These are phyloP conservation scores for Oreochromis grahami DNA, from an alignment of 2,797 vertebrate species.

Conservation along the genomic window DNA sequence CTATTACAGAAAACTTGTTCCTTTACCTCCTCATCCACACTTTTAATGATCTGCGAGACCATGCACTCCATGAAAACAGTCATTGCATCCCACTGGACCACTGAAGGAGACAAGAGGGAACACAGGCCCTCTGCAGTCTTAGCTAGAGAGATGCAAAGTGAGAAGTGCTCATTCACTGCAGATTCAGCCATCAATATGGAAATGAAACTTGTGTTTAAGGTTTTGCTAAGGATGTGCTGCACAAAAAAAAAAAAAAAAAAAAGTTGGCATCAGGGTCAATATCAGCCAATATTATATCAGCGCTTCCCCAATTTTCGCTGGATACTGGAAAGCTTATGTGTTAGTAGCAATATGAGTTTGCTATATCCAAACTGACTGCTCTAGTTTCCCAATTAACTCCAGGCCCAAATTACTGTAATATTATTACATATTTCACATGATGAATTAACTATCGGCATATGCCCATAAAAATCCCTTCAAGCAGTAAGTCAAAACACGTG, in stretches of 20 bases:
- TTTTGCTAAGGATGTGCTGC: neutral
- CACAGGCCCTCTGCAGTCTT: conserved; percentile 83
- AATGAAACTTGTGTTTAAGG: neutral
- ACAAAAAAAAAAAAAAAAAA: neutral
- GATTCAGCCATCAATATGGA: neutral
- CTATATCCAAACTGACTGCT: neutral
- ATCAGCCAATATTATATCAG: neutral
- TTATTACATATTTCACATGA: neutral
- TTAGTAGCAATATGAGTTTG: neutral
- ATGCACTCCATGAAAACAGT: conserved; percentile 92
- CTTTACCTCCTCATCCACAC: conserved; percentile 84
- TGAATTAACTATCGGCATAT: neutral
- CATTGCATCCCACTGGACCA: conserved; percentile 95
- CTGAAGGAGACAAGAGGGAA: conserved; percentile 86
- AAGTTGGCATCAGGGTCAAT: neutral
- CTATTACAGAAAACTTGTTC: neutral
- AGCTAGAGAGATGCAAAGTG: conserved; percentile 47
- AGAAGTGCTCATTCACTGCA: neutral
- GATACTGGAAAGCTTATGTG: neutral
- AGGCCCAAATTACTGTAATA: neutral
- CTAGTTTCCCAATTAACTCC: neutral
- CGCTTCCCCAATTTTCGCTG: neutral
- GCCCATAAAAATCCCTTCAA: neutral
- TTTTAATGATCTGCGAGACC: conserved; percentile 84
- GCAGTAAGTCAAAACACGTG: neutral